Base-by-base conservation (phyloP, 2,113 vertebrate genomes). In the Pyxicephalus adspersus region DNA sequence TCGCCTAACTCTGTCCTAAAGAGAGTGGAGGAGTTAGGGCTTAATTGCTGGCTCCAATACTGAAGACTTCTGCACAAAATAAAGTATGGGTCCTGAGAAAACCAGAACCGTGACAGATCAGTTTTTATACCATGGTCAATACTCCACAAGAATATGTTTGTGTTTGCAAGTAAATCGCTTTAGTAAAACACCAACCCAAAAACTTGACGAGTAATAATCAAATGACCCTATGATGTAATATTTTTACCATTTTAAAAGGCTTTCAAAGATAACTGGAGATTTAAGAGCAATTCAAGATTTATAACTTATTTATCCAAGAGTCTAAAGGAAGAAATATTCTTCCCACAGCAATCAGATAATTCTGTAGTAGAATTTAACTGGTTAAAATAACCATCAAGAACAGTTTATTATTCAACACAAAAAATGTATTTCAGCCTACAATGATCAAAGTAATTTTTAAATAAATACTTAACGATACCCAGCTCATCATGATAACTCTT, bases 1-100 rank as follows among this genome's bases (percentile, higher is more conserved):
- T 34, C 67, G 45, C 19, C 78, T 38, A 17, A 11, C 18, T n/a
- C 11, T 57, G 60, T 74, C 5, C 51, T 60, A 25, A 38, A 45
- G 51, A 57, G 58, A 75, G 20, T 31, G 61, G 70, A 55, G 58
- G 22, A 38, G 15, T 31, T 20, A 9, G 57, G 60, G 57, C 15
- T 50, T 34, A 65, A 17, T 23, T 2, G 57, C 50, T 66, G 7
- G 26, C 34, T n/a, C 45, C 71, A 25, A 67, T 45, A 60, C 29
- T 38, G n/a, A 66, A 79, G 64, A 67, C 55, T 58, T 66, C 26
- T 57, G 63, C 70, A 65, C 61, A 45, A 38, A 65, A 68, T 20
- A 11, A 65, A 58, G 45, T 61, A 45, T 29, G 66, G 5, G 25
- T 51, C 63, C 15, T 61, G 19, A 34, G 5, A 29, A 81, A 73